Conservation (phyloP, 1,140 invertebrate genomes). For the Zaprionus lachaisei region DNA sequence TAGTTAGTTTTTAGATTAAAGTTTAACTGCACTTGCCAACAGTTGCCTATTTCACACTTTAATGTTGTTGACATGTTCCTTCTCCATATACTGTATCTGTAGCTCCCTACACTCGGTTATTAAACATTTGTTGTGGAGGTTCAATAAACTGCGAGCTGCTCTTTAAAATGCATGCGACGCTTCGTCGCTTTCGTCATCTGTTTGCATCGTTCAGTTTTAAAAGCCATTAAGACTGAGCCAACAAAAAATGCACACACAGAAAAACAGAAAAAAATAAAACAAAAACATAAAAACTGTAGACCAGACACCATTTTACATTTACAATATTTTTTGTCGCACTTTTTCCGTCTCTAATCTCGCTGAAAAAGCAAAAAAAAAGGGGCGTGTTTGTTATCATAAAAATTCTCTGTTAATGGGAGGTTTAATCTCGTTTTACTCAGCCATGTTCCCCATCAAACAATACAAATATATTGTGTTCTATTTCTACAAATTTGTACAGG, state of each 20-base stretch:
- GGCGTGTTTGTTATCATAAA: not conserved
- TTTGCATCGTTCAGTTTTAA: constrained; percentile 30
- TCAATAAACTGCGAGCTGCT: constrained; percentile 57
- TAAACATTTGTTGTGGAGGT: constrained; percentile 33
- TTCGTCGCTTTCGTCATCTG: constrained; percentile 31
- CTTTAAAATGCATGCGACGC: constrained; percentile 48
- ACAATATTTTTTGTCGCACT: constrained; percentile 8
- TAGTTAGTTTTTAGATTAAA: not conserved
- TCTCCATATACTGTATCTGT: constrained; percentile 4
- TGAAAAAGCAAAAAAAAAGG: not conserved
- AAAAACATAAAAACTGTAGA: constrained; percentile 53
- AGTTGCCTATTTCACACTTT: constrained; percentile 20
- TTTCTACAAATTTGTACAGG: not conserved
- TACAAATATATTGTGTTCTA: not conserved
- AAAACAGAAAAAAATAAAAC: constrained; percentile 33
- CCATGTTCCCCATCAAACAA: not conserved
- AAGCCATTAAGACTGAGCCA: constrained; percentile 45
- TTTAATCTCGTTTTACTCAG: not conserved
- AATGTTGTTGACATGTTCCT: constrained; percentile 3
- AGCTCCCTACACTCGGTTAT: constrained; percentile 12
- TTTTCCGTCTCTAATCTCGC: not conserved
- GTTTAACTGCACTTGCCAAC: constrained; percentile 37
- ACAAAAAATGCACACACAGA: constrained; percentile 52
- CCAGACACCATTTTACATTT: constrained; percentile 34
- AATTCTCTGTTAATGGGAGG: not conserved